These are phyloP conservation scores for Bugulina stolonifera DNA, from an alignment of 2,888 invertebrate genomes.

Conservation along the genomic window DNA sequence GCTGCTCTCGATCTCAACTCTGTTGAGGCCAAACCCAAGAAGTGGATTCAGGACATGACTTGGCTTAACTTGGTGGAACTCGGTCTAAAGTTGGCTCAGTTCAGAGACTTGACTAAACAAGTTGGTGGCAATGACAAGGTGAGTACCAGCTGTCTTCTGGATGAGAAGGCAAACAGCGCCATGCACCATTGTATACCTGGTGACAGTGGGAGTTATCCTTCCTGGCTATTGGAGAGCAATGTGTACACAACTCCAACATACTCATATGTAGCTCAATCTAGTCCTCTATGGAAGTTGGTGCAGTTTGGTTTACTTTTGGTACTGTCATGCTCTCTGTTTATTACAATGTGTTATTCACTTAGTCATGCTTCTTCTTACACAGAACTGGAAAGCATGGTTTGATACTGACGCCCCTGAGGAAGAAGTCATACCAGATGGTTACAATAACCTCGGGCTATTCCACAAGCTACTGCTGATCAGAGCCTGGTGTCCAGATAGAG, in stretches of 20 bases:
- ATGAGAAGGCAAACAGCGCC: too few relatives aligned
- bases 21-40: conserved; percentile 54
- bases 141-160: too few relatives aligned
- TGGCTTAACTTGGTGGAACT: conserved; percentile 54
- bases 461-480: conserved; percentile 51
- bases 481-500: conserved; percentile 52
- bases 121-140: conserved; percentile 53
- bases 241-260: too few relatives aligned
- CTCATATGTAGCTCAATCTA: too few relatives aligned
- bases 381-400: conserved; percentile 54
- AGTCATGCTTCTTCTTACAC: neutral
- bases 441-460: conserved; percentile 48
- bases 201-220: too few relatives aligned
- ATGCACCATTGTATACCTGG: too few relatives aligned
- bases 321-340: too few relatives aligned
- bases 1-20: conserved; percentile 54
- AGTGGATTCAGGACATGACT: conserved; percentile 54
- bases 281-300: too few relatives aligned
- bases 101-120: conserved; percentile 50
- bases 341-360: neutral
- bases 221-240: too few relatives aligned
- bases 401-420: conserved; percentile 54
- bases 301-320: too few relatives aligned
- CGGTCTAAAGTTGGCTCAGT: conserved; percentile 48
- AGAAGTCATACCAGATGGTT: conserved; percentile 49